Percentiles rank a stretch among this genome's conserved stretches.
Evolutionary conservation across 2,888 invertebrate genomes (phyloP).

Genomic region (Agrochola litura): DNA sequence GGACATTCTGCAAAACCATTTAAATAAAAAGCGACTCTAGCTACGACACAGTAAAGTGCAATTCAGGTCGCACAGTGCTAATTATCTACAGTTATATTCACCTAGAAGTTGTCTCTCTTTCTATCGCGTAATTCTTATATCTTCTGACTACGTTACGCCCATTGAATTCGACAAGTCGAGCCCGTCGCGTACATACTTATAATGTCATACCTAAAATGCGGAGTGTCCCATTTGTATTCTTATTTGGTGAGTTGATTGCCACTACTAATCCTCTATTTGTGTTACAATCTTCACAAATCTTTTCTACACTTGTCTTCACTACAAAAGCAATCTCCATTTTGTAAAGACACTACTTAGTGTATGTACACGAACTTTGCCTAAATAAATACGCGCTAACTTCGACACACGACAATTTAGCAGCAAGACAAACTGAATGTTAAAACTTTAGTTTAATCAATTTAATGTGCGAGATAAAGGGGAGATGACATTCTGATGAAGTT

Average conservation of each 20-base stretch:
- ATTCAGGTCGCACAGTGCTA: too few relatives aligned
- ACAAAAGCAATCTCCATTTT: conserved; percentile 1
- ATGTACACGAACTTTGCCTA: conserved; percentile 44
- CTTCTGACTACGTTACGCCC: too few relatives aligned
- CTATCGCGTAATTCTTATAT: too few relatives aligned
- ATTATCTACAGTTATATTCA: too few relatives aligned
- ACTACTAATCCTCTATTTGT: neutral
- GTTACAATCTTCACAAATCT: neutral
- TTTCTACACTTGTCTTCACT: conserved; percentile 6
- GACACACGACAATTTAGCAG: conserved; percentile 36
- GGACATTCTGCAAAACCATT: too few relatives aligned
- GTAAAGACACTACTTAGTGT: conserved; percentile 15
- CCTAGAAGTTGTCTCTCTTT: too few relatives aligned
- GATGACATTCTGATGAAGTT: conserved; percentile 7
- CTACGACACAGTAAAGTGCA: too few relatives aligned
- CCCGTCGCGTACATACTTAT: too few relatives aligned
- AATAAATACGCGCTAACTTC: conserved; percentile 54
- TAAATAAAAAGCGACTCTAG: too few relatives aligned
- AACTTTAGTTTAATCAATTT: conserved; percentile 56
- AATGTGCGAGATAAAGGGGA: conserved; percentile 32
- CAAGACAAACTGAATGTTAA: conserved; percentile 56
- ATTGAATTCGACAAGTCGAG: too few relatives aligned
- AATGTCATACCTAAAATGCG: too few relatives aligned
- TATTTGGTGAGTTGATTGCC: neutral
- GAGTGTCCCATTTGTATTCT: neutral